Percentiles rank a stretch among this genome's conserved stretches.
phyloP scores from a whole-genome alignment of 2,797 vertebrate species.

The Malacoraja senta region DNA sequence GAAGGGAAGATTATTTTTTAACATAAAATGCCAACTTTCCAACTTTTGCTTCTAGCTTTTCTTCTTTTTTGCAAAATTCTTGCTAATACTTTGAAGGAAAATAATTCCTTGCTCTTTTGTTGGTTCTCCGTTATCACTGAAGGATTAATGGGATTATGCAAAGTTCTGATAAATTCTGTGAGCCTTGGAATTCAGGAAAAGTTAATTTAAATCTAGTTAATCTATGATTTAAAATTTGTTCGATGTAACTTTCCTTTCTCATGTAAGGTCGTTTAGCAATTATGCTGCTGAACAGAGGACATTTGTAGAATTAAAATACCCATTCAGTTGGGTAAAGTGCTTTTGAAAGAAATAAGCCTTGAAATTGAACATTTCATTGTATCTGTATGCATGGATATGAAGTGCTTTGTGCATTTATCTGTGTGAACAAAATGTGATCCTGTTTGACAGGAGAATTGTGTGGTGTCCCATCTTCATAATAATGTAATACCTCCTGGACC shows the following conservation, averaged over 20 bases:
- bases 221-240: not conserved
- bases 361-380: not conserved
- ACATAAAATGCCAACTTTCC: not conserved
- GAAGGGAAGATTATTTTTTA: not conserved
- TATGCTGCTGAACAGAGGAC: not conserved
- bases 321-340: not conserved
- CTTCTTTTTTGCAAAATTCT: not conserved
- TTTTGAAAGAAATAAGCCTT: not conserved
- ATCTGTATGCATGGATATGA: too few relatives aligned
- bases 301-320: not conserved
- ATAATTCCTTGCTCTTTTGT: not conserved
- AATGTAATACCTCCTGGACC: too few relatives aligned
- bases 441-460: too few relatives aligned
- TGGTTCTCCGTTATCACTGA: not conserved
- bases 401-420: too few relatives aligned
- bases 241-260: not conserved
- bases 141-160: not conserved
- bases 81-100: not conserved
- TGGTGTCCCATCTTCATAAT: too few relatives aligned
- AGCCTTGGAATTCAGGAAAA: not conserved
- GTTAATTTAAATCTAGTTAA: not conserved
- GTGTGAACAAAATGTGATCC: too few relatives aligned
- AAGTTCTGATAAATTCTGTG: not conserved
- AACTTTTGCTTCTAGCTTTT: not conserved
- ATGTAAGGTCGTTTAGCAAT: not conserved